Evolutionary conservation across 1,140 invertebrate genomes (phyloP), one percentile per base, ranked within the genome.

Genomic region (Eumaeus atala): DNA sequence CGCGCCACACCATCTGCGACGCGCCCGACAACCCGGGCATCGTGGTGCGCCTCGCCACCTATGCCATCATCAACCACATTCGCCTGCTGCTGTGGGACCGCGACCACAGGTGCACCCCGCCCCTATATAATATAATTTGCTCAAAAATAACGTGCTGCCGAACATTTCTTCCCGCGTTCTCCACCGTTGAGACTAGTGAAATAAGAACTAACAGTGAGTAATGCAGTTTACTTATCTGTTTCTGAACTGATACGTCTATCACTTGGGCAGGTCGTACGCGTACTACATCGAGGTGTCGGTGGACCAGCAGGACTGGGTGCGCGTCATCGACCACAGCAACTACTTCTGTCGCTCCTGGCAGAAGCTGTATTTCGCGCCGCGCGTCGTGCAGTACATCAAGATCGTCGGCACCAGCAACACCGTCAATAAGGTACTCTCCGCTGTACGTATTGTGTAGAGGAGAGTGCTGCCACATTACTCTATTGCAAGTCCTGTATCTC

Each of bases 301-400:
- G 88, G 96, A 99, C 90, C 93, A 96, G 82, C 95, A 95, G 84
- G 95, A 98, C 82, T 99, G 98, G 97, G 91, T 95, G 52, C 91
- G 93, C 56, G 93, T 99, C 33, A 91, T 98, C 42, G 97, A 99
- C 88, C 94, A 99, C 85, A 93, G 94, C 50, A 88, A 92, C 51
- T 98, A 95, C 87, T 92, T 94, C 77, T 99, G 98, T 76, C 92
- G 98, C 51, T 98, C 97, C 12, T 98, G 96, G 96, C 98, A 99
- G 88, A 93, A 93, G 78, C 91, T 99, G 16, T 97, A 97, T 87
- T 99, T 99, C 88, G 90, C 93, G 61, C 90, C 95, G 8, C 87
- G 95, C 54, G 97, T 98, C 52, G 96, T 98, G 47, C 91, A 92
- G 66, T 98, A 93, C 83, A 94, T 99, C 59, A 91, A 94, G 70